A percentile compares a stretch with the other conserved stretches of the same genome.
These are phyloP conservation scores for Frankliniella intonsa DNA, from an alignment of 2,888 invertebrate genomes.

Conservation along the genomic window DNA sequence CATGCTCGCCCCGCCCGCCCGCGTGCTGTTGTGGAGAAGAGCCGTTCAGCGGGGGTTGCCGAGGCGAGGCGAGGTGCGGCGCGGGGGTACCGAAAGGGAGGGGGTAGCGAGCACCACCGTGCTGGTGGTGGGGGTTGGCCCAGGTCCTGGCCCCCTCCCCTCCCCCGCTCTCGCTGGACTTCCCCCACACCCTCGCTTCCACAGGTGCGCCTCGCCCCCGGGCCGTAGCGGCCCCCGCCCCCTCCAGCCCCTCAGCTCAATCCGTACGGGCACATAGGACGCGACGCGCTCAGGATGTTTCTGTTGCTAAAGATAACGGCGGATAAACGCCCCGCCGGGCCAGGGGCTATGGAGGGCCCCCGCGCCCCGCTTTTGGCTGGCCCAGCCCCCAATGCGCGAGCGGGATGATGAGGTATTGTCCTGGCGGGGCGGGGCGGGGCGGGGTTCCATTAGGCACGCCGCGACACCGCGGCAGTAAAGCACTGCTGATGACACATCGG, in stretches of 20 bases:
- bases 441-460: no score
- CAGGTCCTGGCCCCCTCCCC: neutral
- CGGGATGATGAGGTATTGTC: no score
- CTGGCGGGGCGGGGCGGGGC: no score
- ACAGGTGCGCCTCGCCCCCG: neutral
- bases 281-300: neutral
- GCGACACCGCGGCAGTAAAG: no score
- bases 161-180: neutral
- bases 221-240: neutral
- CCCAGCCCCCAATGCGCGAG: no score
- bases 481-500: no score
- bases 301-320: neutral
- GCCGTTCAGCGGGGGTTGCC: neutral
- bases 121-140: neutral
- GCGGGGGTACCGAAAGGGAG: neutral
- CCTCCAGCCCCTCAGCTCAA: neutral
- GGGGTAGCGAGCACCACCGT: neutral
- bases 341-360: neutral
- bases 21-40: constrained; percentile 10
- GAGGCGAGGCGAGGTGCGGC: neutral
- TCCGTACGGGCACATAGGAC: neutral
- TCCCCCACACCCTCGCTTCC: constrained; percentile 5
- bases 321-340: neutral
- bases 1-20: neutral
- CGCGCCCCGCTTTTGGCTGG: neutral